Percentiles rank a stretch among this genome's conserved stretches.
These are phyloP conservation scores for Amblyjoppa proteus DNA, from an alignment of 2,888 invertebrate species.

Conservation along the genomic window DNA sequence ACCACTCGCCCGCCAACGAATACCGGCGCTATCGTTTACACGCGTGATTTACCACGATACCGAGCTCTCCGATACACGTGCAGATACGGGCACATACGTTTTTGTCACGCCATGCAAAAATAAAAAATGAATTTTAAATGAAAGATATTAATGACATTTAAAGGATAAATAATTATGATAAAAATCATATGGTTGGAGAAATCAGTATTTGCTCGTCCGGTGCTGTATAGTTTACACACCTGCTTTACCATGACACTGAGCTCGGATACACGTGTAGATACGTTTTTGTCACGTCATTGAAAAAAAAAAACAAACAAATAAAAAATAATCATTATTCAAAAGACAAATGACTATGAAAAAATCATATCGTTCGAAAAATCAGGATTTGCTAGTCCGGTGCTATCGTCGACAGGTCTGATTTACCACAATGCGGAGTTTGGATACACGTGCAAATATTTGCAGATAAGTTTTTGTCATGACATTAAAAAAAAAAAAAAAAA, in stretches of 20 bases:
- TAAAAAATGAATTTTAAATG: background rate
- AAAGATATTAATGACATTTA: background rate
- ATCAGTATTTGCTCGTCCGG: background rate
- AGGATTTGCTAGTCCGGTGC: slow-evolving; percentile 9
- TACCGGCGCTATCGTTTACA: slow-evolving; percentile 50
- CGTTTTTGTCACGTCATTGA: background rate
- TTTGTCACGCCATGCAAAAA: background rate
- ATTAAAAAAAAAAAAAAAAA: background rate
- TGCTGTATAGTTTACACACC: slow-evolving; percentile 29
- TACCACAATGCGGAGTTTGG: slow-evolving; percentile 6
- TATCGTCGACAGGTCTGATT: slow-evolving; percentile 54
- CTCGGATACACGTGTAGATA: background rate
- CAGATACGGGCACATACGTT: background rate
- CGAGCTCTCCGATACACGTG: background rate
- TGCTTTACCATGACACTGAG: slow-evolving; percentile 38
- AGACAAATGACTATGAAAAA: background rate
- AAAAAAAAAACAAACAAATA: background rate
- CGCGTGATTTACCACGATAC: slow-evolving; percentile 52
- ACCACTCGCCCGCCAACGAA: slow-evolving; percentile 33
- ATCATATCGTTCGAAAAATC: background rate
- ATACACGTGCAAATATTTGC: background rate
- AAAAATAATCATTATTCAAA: background rate
- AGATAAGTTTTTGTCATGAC: background rate
- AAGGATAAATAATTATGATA: background rate
- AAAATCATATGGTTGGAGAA: background rate